phyloP scores from a whole-genome alignment of 2,797 vertebrate genomes.

The Borostomias antarcticus region DNA sequence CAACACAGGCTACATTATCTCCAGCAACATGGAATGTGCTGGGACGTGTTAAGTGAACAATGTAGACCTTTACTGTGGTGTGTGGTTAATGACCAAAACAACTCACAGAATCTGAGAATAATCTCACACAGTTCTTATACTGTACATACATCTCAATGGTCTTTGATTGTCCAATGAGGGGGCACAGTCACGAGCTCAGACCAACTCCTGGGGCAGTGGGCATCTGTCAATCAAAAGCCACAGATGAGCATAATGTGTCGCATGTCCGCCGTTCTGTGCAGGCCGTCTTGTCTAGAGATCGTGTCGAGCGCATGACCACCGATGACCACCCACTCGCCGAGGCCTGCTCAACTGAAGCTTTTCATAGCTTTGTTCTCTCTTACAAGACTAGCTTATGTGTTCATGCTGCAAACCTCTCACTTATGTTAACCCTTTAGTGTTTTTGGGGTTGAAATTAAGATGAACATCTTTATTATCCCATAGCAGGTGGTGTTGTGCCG shows the following conservation, averaged over 20 bases:
- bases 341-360: neutral
- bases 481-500: too few species aligned
- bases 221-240: conserved; percentile 11
- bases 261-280: neutral
- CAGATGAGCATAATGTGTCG: neutral
- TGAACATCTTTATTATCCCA: too few species aligned
- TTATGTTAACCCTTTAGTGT: too few species aligned
- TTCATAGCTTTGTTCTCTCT: neutral
- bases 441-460: too few species aligned
- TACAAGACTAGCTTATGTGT: neutral
- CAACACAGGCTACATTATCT: neutral
- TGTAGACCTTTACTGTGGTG: neutral
- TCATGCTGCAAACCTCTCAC: neutral
- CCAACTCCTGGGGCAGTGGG: conserved; percentile 8
- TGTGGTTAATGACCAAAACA: neutral
- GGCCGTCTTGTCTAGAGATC: neutral
- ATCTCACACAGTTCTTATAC: too few species aligned
- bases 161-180: neutral
- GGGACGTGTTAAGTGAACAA: neutral
- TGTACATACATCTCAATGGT: neutral
- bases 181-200: neutral
- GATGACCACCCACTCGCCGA: too few species aligned
- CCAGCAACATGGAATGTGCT: neutral
- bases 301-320: neutral
- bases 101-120: too few species aligned